Base-by-base conservation (phyloP, 2,113 vertebrate genomes). In the Cyphomyrus plagiostoma region DNA sequence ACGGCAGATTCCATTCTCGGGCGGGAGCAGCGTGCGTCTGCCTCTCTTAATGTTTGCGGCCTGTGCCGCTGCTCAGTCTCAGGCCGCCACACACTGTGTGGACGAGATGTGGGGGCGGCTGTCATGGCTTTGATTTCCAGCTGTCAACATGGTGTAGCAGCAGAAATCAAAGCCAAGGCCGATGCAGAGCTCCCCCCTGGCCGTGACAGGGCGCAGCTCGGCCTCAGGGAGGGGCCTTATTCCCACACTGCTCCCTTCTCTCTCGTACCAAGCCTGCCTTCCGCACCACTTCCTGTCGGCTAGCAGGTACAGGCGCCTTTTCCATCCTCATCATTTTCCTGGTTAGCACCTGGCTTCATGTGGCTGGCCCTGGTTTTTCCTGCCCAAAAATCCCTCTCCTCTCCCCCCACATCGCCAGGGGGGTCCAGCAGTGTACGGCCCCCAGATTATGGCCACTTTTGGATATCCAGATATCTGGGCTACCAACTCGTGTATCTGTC, bases 1-100 rank as follows among this genome's bases (percentile, higher is more conserved):
- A 95, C 91, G 94, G 93, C 93, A 94, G 94, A 93, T 89, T 93
- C 91, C 94, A 94, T 95, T 94, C 92, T 94, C 94, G 94, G 94
- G 92, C 30, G 30, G 89, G 90, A 30, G 93, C 93, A 10, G 35
- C 39, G 35, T 35, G 0, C 21, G 3, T 17, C 58, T 7, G 9
- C 35, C 50, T 89, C 23, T 10, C 17, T 30, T 82, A 26, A 30
- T 49, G 56, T 86, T 9, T 39, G 4, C n/a, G 3, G 93, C 90
- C 89, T 89, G 87, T 91, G 52, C n/a, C 58, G 15, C 42, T 88
- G 8, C 3, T 52, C 17, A 70, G 58, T 80, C 58, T 92, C 90
- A 82, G 53, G 77, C 53, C 77, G 90, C 90, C 86, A n/a, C 86
- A 74, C 45, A 49, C 23, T 30, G 50, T 4, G 50, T 58, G 48